These are phyloP conservation scores for Microtus montanus DNA, from an alignment of 2,113 vertebrate genomes.

Conservation along the genomic window DNA sequence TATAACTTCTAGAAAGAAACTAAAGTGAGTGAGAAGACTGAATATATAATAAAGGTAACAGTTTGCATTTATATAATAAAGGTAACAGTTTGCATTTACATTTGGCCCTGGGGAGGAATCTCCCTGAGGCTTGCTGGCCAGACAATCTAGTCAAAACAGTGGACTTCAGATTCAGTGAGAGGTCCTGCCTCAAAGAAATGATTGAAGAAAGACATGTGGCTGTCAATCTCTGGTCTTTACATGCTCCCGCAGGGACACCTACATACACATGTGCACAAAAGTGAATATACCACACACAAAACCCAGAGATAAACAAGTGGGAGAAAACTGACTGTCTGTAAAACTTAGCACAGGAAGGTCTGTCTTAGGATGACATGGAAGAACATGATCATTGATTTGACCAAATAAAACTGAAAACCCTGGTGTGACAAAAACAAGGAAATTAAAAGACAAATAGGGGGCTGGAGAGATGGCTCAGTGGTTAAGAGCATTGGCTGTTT, in stretches of 20 bases:
- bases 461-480: no score
- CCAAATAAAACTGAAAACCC: constrained; percentile 4
- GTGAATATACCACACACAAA: not conserved
- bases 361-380: not conserved
- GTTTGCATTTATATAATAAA: not conserved
- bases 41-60: not conserved
- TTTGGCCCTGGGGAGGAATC: not conserved
- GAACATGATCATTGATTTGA: not conserved
- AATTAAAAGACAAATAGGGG: constrained; percentile 15
- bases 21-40: not conserved
- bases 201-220: not conserved
- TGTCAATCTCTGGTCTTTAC: not conserved
- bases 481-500: no score
- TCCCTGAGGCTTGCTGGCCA: not conserved
- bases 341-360: not conserved
- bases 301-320: not conserved
- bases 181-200: not conserved
- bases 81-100: not conserved
- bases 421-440: not conserved
- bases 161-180: not conserved
- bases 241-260: no score
- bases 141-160: no score
- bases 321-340: not conserved
- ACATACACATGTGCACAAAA: not conserved
- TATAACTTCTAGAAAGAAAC: not conserved